Percentiles rank a stretch among this genome's conserved stretches.
phyloP scores from a whole-genome alignment of 2,113 vertebrate species.

The Mystacornis crossleyi region DNA sequence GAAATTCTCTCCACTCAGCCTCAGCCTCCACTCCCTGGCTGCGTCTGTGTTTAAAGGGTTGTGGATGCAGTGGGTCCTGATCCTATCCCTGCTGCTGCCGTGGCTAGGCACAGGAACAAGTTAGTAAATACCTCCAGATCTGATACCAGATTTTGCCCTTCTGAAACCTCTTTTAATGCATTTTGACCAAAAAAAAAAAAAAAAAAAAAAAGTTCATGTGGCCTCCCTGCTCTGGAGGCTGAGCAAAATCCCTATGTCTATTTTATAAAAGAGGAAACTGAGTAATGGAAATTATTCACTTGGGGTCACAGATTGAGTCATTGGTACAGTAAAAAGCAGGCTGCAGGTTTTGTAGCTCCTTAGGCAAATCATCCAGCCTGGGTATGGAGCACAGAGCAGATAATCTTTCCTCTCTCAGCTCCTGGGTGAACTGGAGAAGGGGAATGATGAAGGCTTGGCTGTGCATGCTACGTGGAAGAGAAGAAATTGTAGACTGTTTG shows the following conservation, averaged over 20 bases:
- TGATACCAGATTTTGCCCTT: not conserved
- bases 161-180: not conserved
- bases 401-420: not conserved
- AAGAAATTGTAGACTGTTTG: not conserved
- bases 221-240: not conserved
- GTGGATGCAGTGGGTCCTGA: accelerated
- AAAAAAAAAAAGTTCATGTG: not conserved
- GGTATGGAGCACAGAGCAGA: not conserved
- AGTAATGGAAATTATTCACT: not conserved
- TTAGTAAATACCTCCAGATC: not conserved
- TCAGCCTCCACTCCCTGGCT: not conserved
- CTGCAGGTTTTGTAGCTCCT: not conserved
- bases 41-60: not conserved
- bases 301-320: not conserved
- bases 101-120: not conserved
- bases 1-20: not conserved
- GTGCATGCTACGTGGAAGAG: not conserved
- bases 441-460: not conserved
- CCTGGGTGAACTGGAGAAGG: not conserved
- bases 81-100: not conserved
- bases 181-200: too few species aligned
- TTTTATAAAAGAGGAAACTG: not conserved
- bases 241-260: not conserved
- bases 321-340: not conserved
- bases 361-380: not conserved